phyloP scores from a whole-genome alignment of 2,888 invertebrate genomes.

The Oxycera nigricornis region DNA sequence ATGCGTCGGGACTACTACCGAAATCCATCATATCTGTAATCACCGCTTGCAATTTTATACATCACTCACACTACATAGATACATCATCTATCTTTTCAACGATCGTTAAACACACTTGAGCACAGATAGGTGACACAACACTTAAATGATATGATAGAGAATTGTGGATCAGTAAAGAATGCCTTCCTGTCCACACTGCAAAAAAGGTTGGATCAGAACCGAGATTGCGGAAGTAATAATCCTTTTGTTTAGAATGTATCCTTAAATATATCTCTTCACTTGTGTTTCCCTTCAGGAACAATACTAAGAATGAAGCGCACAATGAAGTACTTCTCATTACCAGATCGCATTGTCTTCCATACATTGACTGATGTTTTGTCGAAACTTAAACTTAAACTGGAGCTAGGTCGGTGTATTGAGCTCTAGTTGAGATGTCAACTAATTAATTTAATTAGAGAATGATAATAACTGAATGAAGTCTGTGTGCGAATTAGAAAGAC shows the following conservation, averaged over 20 bases:
- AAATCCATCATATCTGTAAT: conserved; percentile 30
- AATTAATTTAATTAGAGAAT: conserved; percentile 36
- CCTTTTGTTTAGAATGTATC: too few relatives aligned
- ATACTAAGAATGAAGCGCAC: too few relatives aligned
- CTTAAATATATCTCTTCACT: too few relatives aligned
- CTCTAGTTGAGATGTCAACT: conserved; percentile 1
- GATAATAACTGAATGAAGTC: conserved; percentile 31
- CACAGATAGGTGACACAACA: not conserved
- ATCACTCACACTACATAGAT: not conserved
- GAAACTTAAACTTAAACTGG: conserved; percentile 15
- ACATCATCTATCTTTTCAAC: not conserved
- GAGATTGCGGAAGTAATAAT: too few relatives aligned
- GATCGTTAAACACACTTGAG: conserved; percentile 8
- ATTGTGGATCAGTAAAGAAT: too few relatives aligned
- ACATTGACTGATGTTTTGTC: not conserved
- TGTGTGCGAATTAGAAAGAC: too few relatives aligned
- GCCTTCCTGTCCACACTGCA: too few relatives aligned
- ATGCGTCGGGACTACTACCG: not conserved
- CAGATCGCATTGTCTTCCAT: not conserved
- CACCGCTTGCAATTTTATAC: not conserved
- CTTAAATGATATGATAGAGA: not conserved
- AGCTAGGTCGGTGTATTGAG: not conserved
- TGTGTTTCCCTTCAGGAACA: too few relatives aligned
- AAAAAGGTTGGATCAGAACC: too few relatives aligned
- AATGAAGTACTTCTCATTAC: not conserved